Conservation (phyloP, 2,113 vertebrate genomes). For the Notothenia rossii region DNA sequence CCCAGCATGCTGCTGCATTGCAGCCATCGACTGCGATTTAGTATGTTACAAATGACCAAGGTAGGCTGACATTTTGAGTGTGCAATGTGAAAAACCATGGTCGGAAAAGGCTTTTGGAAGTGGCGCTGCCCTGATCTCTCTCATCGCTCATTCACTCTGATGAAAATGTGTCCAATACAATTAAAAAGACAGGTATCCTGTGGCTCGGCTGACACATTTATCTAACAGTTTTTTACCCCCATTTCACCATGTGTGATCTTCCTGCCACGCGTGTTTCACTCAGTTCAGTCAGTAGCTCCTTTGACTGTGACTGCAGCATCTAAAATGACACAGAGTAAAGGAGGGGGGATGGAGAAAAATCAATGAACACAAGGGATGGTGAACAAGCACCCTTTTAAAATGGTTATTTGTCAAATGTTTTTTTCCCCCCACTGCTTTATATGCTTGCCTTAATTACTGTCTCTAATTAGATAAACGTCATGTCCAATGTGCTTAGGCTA, state of each 20-base stretch:
- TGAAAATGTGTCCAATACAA: constrained; percentile 92
- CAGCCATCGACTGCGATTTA: constrained; percentile 94
- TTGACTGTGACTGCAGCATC: constrained; percentile 65
- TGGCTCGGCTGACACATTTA: constrained; percentile 85
- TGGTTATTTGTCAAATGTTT: constrained; percentile 62
- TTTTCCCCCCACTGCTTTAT: constrained; percentile 51
- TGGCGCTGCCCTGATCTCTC: constrained; percentile 90
- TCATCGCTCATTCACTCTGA: constrained; percentile 90
- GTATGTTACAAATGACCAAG: constrained; percentile 98
- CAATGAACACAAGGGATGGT: constrained; percentile 68
- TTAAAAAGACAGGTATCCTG: constrained; percentile 89
- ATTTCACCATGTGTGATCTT: constrained; percentile 54
- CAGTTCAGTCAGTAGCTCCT: constrained; percentile 45
- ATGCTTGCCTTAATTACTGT: constrained; percentile 69
- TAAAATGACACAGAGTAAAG: constrained; percentile 53
- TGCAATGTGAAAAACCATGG: constrained; percentile 83
- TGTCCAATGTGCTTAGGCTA: constrained; percentile 15
- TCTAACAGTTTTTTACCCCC: constrained; percentile 51
- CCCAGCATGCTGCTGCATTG: constrained; percentile 86
- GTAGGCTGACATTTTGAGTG: constrained; percentile 93
- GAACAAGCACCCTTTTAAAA: constrained; percentile 72
- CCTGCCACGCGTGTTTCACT: constrained; percentile 23
- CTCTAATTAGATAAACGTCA: constrained; percentile 26
- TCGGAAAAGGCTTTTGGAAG: constrained; percentile 85
- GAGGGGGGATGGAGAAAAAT: constrained; percentile 57